These are phyloP conservation scores for Noctilio leporinus DNA, from an alignment of 2,113 vertebrate species.

Conservation along the genomic window DNA sequence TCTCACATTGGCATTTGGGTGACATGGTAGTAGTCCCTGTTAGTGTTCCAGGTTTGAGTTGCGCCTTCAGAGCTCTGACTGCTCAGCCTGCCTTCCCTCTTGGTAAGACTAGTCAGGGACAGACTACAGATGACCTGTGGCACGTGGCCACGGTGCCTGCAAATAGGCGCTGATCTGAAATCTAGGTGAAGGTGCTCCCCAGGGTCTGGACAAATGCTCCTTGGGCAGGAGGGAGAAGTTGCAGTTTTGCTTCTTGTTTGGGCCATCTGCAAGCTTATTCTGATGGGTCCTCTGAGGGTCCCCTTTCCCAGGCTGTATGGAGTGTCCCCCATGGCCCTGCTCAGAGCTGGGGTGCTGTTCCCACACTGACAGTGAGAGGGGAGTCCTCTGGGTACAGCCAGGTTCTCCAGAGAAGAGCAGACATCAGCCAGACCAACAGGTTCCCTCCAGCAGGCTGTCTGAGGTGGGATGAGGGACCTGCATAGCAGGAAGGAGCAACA, in stretches of 20 bases:
- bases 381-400: rapidly evolving
- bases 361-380: not conserved
- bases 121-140: not conserved
- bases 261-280: not conserved
- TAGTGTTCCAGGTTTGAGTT: not conserved
- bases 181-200: not conserved
- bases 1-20: not conserved
- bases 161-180: not conserved
- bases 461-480: not conserved
- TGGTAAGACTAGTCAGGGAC: rapidly evolving
- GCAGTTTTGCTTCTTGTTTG: not conserved
- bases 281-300: not conserved
- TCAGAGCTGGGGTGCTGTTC: not conserved
- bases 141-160: not conserved
- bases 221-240: not conserved
- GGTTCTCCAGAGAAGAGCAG: not conserved
- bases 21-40: not conserved
- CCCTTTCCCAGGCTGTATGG: not conserved
- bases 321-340: not conserved
- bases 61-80: not conserved
- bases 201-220: not conserved
- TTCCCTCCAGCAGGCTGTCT: not conserved
- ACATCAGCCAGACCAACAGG: not conserved
- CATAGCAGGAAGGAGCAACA: not conserved
- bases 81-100: not conserved